A percentile compares a stretch with the other conserved stretches of the same genome.
Evolutionary conservation across 2,113 vertebrate genomes (phyloP).

Genomic region (Heterotilapia buettikoferi): DNA sequence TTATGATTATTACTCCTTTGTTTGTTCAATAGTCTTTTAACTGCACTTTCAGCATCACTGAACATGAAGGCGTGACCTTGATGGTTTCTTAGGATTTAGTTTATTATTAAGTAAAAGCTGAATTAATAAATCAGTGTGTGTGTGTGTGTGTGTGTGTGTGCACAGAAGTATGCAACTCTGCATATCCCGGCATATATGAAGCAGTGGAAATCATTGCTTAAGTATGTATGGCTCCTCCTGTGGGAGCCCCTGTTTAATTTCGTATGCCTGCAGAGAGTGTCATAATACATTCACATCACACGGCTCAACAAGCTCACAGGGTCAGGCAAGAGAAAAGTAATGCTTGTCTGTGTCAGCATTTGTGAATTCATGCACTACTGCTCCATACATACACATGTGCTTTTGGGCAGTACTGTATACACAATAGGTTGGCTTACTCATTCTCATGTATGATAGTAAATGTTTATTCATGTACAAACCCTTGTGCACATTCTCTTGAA

Average conservation of each 20-base stretch:
- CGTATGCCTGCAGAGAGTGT: constrained; percentile 62
- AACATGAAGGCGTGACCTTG: background rate
- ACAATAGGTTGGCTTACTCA: background rate
- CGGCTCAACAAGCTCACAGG: constrained; percentile 51
- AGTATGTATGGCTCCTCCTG: constrained; percentile 58
- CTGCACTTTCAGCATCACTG: background rate
- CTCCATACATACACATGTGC: background rate
- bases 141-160: background rate
- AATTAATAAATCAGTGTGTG: background rate
- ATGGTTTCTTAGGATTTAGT: background rate
- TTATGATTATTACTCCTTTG: background rate
- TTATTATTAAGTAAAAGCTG: background rate
- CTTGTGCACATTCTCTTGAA: background rate
- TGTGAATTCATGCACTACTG: background rate
- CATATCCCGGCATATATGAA: background rate
- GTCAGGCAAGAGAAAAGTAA: constrained; percentile 10
- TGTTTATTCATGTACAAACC: background rate
- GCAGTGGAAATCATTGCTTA: constrained; percentile 57
- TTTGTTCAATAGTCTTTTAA: background rate
- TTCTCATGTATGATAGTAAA: background rate
- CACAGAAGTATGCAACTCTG: background rate
- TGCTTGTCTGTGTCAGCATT: background rate
- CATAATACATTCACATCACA: constrained; percentile 68
- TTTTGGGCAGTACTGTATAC: background rate
- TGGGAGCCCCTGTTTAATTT: constrained; percentile 65